phyloP scores from a whole-genome alignment of 2,113 vertebrate genomes.

The Chiloscyllium plagiosum region DNA sequence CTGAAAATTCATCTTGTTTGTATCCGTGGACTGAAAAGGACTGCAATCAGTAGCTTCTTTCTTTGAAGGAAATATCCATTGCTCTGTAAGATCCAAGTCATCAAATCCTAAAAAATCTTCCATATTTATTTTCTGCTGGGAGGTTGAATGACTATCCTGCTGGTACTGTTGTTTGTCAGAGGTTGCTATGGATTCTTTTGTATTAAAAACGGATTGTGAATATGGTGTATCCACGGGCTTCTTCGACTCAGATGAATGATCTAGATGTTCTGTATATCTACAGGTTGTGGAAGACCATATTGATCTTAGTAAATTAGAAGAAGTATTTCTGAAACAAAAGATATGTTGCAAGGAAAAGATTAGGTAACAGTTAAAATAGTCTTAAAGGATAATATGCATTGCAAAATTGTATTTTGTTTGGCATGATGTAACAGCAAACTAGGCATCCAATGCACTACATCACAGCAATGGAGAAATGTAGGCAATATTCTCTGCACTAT shows the following conservation, averaged over 20 bases:
- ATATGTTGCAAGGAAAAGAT: constrained; percentile 40
- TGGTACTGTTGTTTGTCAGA: constrained; percentile 52
- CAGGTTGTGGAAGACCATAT: constrained; percentile 64
- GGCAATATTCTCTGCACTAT: not conserved
- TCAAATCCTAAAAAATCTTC: constrained; percentile 53
- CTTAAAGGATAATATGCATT: constrained; percentile 41
- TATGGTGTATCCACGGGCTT: constrained; percentile 52
- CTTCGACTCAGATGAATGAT: constrained; percentile 63
- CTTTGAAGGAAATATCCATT: constrained; percentile 53
- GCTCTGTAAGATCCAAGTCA: constrained; percentile 55
- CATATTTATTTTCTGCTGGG: constrained; percentile 55
- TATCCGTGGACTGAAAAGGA: constrained; percentile 53
- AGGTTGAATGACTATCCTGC: constrained; percentile 45
- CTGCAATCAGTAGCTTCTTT: constrained; percentile 51
- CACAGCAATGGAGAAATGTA: not conserved
- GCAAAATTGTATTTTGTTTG: not conserved
- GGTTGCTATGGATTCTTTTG: constrained; percentile 53
- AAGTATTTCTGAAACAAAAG: constrained; percentile 58
- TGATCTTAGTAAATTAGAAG: constrained; percentile 59
- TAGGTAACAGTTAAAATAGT: constrained; percentile 43
- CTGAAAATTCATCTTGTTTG: constrained; percentile 52
- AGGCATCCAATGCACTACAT: not conserved
- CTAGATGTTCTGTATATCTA: constrained; percentile 60
- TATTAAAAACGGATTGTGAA: constrained; percentile 55
- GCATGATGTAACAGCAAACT: not conserved